Evolutionary conservation across 2,113 vertebrate species (phyloP).

Genomic region (Onychorhynchus coronatus): DNA sequence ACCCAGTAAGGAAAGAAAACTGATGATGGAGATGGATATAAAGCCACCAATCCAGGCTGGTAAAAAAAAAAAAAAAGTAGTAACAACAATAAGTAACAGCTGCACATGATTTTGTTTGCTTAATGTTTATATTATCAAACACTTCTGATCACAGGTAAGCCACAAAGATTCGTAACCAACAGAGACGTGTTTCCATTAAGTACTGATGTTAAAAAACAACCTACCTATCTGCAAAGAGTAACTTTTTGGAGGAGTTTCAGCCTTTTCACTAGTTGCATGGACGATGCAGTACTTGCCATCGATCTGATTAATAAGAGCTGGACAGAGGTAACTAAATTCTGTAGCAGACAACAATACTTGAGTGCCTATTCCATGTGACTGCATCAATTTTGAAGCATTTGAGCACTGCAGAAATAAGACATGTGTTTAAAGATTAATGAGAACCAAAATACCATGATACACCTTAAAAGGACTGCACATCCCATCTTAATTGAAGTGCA

Average conservation of each 20-base stretch:
- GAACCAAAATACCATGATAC: background rate
- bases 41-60: conserved; percentile 94
- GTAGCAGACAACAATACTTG: conserved; percentile 72
- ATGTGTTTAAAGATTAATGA: background rate
- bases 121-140: background rate
- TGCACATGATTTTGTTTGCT: background rate
- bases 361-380: conserved; percentile 85
- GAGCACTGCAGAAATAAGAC: conserved; percentile 78
- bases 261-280: conserved; percentile 74
- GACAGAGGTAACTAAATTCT: conserved; percentile 91
- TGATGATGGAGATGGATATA: conserved; percentile 93
- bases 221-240: conserved; percentile 81
- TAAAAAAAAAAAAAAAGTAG: background rate
- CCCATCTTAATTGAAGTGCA: background rate
- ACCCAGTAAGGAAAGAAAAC: conserved; percentile 89
- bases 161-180: background rate
- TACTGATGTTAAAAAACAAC: background rate
- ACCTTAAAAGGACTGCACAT: background rate
- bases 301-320: conserved; percentile 92
- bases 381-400: conserved; percentile 85
- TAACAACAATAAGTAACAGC: background rate
- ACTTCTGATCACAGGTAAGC: accelerated
- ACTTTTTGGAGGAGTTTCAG: conserved; percentile 72
- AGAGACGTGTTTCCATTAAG: background rate
- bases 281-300: conserved; percentile 84